These are phyloP conservation scores for Pheosia gnoma DNA, from an alignment of 2,888 invertebrate species.

Conservation along the genomic window DNA sequence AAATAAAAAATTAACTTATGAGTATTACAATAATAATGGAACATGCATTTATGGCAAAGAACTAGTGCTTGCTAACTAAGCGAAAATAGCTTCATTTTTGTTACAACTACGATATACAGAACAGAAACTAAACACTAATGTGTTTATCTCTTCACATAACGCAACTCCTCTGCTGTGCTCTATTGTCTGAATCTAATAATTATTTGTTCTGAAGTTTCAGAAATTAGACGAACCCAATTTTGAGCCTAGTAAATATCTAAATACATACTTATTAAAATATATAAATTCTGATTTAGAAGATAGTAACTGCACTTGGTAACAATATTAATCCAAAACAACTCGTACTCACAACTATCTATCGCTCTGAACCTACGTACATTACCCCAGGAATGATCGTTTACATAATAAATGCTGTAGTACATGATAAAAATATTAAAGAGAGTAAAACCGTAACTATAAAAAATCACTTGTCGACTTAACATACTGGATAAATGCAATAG, in stretches of 20 bases:
- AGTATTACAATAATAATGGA: slow-evolving; percentile 84
- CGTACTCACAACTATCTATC: slow-evolving; percentile 44
- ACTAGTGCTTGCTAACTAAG: slow-evolving; percentile 81
- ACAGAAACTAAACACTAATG: slow-evolving; percentile 47
- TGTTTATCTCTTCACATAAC: slow-evolving; percentile 30
- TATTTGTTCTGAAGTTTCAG: slow-evolving; percentile 20
- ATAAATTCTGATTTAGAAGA: slow-evolving; percentile 53
- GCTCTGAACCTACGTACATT: slow-evolving; percentile 39
- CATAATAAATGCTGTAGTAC: slow-evolving; percentile 78
- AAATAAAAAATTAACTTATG: slow-evolving; percentile 80
- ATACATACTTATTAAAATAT: slow-evolving; percentile 37
- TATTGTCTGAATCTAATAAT: slow-evolving; percentile 25
- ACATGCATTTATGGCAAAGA: slow-evolving; percentile 85
- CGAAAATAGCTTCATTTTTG: slow-evolving; percentile 80
- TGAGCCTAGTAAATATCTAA: slow-evolving; percentile 24
- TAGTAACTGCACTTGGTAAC: slow-evolving; percentile 82
- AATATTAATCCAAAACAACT: slow-evolving; percentile 65
- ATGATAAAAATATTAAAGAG: slow-evolving; percentile 56
- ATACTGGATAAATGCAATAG: slow-evolving; percentile 79
- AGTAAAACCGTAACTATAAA: slow-evolving; percentile 76
- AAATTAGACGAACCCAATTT: slow-evolving; percentile 20
- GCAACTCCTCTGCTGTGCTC: slow-evolving; percentile 20
- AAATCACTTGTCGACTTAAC: slow-evolving; percentile 72
- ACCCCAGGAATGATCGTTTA: slow-evolving; percentile 76
- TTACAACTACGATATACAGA: slow-evolving; percentile 69